Percentiles rank a stretch among this genome's conserved stretches.
Evolutionary conservation across 2,888 invertebrate species (phyloP).

Genomic region (Polia nebulosa): DNA sequence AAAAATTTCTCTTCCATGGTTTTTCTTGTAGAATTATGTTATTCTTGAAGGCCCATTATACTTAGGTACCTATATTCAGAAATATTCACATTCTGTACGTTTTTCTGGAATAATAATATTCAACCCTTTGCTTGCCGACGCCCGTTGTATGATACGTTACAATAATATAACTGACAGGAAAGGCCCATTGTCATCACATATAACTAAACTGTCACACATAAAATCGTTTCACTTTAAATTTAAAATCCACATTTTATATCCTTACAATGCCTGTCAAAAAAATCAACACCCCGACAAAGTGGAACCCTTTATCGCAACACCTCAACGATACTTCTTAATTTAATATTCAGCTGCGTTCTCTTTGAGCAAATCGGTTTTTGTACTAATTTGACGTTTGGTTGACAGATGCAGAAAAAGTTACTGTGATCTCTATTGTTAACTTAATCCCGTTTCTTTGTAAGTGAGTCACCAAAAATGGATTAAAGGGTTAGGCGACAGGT

Average conservation of each 20-base stretch:
- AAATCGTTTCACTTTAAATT: conserved; percentile 71
- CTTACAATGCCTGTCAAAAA: conserved; percentile 84
- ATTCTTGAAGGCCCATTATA: neutral
- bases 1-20: neutral
- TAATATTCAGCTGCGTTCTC: conserved; percentile 82
- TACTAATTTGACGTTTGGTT: conserved; percentile 87
- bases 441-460: conserved; percentile 73
- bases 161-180: conserved; percentile 60
- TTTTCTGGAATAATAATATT: conserved; percentile 10
- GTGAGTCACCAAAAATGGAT: conserved; percentile 73
- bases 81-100: neutral
- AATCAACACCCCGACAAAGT: conserved; percentile 78
- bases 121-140: conserved; percentile 31
- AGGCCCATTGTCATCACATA: conserved; percentile 67
- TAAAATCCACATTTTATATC: conserved; percentile 73
- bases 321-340: conserved; percentile 78
- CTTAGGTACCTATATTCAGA: neutral
- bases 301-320: conserved; percentile 78
- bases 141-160: conserved; percentile 35
- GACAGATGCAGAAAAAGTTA: conserved; percentile 79
- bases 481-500: conserved; percentile 80
- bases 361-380: conserved; percentile 81
- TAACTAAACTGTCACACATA: conserved; percentile 70
- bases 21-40: too few relatives aligned
- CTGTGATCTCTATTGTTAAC: conserved; percentile 76